Base-by-base conservation (phyloP, 2,888 invertebrate species). In the Cenopis cana region DNA sequence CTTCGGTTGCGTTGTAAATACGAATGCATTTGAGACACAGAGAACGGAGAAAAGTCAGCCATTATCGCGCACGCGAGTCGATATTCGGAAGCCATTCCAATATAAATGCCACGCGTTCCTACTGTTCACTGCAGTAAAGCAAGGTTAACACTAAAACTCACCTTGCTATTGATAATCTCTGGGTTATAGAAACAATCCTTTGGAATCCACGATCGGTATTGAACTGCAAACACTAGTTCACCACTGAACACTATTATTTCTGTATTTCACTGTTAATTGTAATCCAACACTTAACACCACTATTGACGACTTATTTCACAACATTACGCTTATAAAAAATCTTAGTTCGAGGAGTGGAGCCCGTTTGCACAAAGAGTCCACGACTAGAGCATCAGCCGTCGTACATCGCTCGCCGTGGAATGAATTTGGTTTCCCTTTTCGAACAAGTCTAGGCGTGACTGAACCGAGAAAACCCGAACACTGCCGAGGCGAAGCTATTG, bases 371-470 rank as follows among this genome's bases (percentile, higher is more conserved):
- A 82, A 84, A 78, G 81, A 86, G 84, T 88, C 84, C 89, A 89
- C 91, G 91, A 91, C 89, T 90, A 89, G 91, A 90, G 92, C 89
- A 89, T 93, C 93, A 93, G 90, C 91, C 89, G 90, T 88, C 87
- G 88, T 87, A 89, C 90, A 90, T 92, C 89, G 91, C 90, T 92
- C 89, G 91, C 90, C 90, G 89, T 90, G 91, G 90, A 93, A 92
- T 92, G 93, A 92, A 81, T 87, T 87, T 82, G 83, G 89, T 90
- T 93, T 92, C 92, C 90, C 89, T 92, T 92, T 90, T 89, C 88
- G 91, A 91, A 91, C 93, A 90, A 91, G 91, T 92, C 91, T 92
- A 93, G 93, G 93, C 93, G 93, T 93, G 93, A 93, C 93, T 92
- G 88, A 81, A 77, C 87, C 92, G 93, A 92, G 79, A 78, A 82